Conservation (phyloP, 2,888 invertebrate species). For the Nasonovia ribisnigri region DNA sequence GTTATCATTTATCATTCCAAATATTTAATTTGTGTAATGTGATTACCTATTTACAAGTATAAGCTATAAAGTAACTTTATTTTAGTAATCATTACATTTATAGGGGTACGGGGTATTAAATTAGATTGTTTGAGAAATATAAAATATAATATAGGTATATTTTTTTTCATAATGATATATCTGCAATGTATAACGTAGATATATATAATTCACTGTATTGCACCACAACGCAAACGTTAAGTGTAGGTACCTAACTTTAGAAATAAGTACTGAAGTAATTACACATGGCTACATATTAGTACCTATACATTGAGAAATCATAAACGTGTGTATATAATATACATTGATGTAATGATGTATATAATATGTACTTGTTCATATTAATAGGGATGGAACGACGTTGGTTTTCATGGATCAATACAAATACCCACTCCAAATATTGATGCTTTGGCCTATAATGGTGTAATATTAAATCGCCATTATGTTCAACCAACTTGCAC, state of each 20-base stretch:
- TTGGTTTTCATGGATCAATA: slow-evolving; percentile 88
- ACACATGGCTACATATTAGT: background rate
- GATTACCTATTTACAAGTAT: too few species aligned
- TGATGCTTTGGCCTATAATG: slow-evolving; percentile 86
- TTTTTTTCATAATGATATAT: background rate
- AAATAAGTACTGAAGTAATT: background rate
- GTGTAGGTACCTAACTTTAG: background rate
- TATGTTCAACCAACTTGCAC: slow-evolving; percentile 89
- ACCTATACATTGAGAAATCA: background rate
- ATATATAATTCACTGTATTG: background rate
- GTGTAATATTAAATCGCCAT: slow-evolving; percentile 88
- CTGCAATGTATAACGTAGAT: background rate
- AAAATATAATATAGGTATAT: background rate
- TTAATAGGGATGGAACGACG: slow-evolving; percentile 91
- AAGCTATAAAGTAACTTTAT: too few species aligned
- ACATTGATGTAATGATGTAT: too few species aligned
- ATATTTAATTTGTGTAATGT: too few species aligned
- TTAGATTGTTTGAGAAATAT: background rate
- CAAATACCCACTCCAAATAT: slow-evolving; percentile 93
- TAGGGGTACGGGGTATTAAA: background rate
- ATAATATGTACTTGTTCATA: background rate
- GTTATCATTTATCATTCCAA: too few species aligned
- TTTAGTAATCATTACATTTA: too few species aligned
- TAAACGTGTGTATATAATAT: background rate
- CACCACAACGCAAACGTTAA: background rate